A percentile compares a stretch with the other conserved stretches of the same genome.
These are phyloP conservation scores for Peromyscus leucopus DNA, from an alignment of 2,113 vertebrate genomes.

Conservation along the genomic window DNA sequence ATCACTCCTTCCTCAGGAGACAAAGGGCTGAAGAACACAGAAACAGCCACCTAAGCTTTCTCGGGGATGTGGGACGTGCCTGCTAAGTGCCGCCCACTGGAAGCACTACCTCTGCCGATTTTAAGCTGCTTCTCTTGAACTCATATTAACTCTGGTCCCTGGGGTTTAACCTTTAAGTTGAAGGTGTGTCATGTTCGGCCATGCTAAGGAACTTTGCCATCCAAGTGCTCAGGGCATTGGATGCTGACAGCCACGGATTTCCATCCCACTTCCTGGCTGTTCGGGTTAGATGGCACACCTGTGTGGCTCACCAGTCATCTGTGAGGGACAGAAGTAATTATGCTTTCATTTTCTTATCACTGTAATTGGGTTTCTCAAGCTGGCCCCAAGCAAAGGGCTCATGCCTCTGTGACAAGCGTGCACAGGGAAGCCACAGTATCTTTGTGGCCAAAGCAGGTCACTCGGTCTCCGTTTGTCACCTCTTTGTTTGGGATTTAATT, in stretches of 20 bases:
- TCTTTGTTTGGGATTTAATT: conserved; percentile 58
- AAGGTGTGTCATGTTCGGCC: conserved; percentile 3
- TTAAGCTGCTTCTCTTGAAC: not conserved
- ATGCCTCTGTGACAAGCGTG: not conserved
- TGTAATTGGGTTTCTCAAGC: not conserved
- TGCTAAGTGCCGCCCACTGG: not conserved
- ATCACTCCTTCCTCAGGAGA: not conserved
- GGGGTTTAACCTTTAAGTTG: conserved; percentile 59
- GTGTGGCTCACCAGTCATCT: conserved; percentile 35
- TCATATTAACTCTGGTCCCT: not conserved
- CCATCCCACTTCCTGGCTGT: conserved; percentile 67
- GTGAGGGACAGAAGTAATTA: conserved; percentile 33
- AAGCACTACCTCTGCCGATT: not conserved
- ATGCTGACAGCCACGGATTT: conserved; percentile 68
- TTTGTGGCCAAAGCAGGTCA: not conserved
- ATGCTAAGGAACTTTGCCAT: conserved; percentile 62
- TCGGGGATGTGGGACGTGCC: not conserved
- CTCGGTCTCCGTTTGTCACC: conserved; percentile 41
- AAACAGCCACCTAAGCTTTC: not conserved
- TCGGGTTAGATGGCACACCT: conserved; percentile 42
- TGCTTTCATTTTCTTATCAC: conserved; percentile 66
- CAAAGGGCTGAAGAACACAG: not conserved
- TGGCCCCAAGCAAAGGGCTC: not conserved
- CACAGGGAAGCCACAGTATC: not conserved
- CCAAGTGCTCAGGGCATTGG: not conserved